Conservation (phyloP, 2,113 vertebrate genomes). For the Hemiscyllium ocellatum region DNA sequence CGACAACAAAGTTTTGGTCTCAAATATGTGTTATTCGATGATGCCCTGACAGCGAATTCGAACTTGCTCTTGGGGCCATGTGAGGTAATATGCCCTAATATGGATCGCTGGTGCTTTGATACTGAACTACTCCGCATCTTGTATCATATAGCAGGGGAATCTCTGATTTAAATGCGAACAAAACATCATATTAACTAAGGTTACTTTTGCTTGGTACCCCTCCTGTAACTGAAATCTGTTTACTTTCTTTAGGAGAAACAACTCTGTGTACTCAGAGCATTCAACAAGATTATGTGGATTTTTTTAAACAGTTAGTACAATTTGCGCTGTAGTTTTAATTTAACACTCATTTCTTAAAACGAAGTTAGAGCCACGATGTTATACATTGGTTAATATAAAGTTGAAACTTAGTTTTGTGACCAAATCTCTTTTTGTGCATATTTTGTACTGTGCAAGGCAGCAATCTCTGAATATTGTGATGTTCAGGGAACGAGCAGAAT, state of each 20-base stretch:
- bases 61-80: background rate
- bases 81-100: background rate
- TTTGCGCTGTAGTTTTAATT: background rate
- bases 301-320: background rate
- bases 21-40: background rate
- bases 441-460: too few relatives aligned
- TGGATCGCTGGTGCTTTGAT: background rate
- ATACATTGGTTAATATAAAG: background rate
- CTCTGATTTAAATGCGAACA: background rate
- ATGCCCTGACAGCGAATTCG: background rate
- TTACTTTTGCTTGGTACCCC: background rate
- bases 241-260: background rate
- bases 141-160: background rate
- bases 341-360: background rate
- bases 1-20: background rate
- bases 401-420: background rate
- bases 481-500: too few relatives aligned
- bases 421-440: too few relatives aligned
- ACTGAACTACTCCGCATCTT: background rate
- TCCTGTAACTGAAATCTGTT: background rate
- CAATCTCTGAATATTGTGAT: too few relatives aligned
- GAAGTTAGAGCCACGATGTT: background rate
- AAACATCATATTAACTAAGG: background rate
- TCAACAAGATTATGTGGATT: background rate
- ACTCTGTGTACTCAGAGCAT: background rate